Base-by-base conservation (phyloP, 1,140 invertebrate species). In the Metaphire vulgaris region DNA sequence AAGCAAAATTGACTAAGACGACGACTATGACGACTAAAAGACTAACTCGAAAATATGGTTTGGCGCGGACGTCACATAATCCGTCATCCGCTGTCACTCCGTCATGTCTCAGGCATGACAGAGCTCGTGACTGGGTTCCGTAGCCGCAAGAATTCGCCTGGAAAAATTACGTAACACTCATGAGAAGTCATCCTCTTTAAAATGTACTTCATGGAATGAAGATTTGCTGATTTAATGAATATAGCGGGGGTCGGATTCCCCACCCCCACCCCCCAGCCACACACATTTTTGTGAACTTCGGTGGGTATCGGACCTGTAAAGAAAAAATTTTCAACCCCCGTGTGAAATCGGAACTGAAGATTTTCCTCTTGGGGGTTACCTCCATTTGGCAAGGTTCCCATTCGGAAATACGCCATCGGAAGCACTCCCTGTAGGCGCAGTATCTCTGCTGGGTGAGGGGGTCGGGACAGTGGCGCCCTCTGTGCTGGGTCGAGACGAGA, bases 381-480 rank as follows among this genome's bases (percentile, higher is more conserved):
- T 80, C 78, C 76, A 81, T 84, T 32, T 81, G 69, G 80, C 74
- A 82, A 33, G 41, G 0, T 0, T 72, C 65, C 80, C 80, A 82
- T 15, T 81, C 83, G 28, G 77, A 80, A 74, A 75, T 6, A 14
- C 28, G 29, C 77, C 77, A 78, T 21, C 56, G 64, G 34, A 78
- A 78, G 70, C 74, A 78, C 69, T 78, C 77, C 1, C 33, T 33
- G 69, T 68, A 78, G 6, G 72, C 29, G 28, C 73, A 78, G 16
- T 74, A 67, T 64, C 67, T 74, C 26, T 26, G 2, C 32, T 78
- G 77, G 21, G 12, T 65, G 29, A 78, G 68, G 16, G 33, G 29
- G 6, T 73, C 82, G 0, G 87, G 85, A 68, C 86, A 87, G 0
- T 81, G 80, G 30, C 84, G 82, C 1, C 82, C 81, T 1, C 81